Evolutionary conservation across 1,140 invertebrate species (phyloP).

Genomic region (Drosophila bipectinata): DNA sequence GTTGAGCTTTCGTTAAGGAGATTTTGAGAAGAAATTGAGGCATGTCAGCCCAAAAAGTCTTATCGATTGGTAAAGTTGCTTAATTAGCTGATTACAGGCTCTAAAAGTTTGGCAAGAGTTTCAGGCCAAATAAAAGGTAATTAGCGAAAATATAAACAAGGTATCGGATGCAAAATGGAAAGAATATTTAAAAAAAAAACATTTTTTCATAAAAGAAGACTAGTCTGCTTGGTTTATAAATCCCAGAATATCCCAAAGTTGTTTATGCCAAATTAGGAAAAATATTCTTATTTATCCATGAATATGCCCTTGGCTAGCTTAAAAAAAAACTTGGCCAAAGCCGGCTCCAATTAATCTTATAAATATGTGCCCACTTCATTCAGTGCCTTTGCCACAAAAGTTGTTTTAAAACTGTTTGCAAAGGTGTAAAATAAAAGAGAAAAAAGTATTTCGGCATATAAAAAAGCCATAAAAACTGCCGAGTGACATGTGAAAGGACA

Average conservation of each 20-base stretch:
- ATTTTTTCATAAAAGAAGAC: neutral
- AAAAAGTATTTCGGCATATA: constrained; percentile 33
- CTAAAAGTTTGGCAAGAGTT: neutral
- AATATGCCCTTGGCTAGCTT: neutral
- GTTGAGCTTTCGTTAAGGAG: neutral
- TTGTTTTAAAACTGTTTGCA: constrained; percentile 41
- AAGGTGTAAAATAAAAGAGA: constrained; percentile 57
- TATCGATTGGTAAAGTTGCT: constrained; percentile 22
- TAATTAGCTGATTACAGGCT: constrained; percentile 48
- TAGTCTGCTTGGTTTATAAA: too few relatives aligned
- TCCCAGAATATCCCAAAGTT: too few relatives aligned
- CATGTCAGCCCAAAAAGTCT: neutral
- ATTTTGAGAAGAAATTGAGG: constrained; percentile 3
- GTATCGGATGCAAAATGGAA: too few relatives aligned
- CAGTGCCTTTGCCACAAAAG: constrained; percentile 22
- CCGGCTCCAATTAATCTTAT: constrained; percentile 36
- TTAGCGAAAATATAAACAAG: neutral
- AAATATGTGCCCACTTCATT: constrained; percentile 37
- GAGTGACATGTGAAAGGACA: constrained; percentile 24
- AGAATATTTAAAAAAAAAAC: neutral
- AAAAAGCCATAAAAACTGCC: constrained; percentile 47
- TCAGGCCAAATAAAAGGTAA: neutral
- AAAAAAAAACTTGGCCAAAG: neutral
- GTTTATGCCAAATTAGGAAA: neutral
- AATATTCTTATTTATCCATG: neutral